Conservation (phyloP, 2,113 vertebrate species). For the Sapajus apella region DNA sequence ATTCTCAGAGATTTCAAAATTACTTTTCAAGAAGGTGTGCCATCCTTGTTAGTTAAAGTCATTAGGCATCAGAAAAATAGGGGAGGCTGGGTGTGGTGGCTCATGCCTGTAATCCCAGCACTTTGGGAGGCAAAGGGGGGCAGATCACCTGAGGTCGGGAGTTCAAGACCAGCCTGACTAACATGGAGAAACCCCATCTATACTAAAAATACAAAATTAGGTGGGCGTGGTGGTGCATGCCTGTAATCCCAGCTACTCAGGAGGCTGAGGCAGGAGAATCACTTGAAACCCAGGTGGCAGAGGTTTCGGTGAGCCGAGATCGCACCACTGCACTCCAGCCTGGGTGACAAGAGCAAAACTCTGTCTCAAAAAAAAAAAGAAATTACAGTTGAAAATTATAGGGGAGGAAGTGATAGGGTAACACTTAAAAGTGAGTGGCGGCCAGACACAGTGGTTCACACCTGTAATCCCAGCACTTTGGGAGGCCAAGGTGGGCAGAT, state of each 20-base stretch:
- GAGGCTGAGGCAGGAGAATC: not conserved
- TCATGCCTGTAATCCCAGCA: not conserved
- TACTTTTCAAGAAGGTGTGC: not conserved
- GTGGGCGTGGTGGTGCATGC: not conserved
- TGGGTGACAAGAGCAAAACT: not conserved
- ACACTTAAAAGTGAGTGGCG: too few relatives aligned
- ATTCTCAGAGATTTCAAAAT: conserved; percentile 38
- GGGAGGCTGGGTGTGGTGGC: not conserved
- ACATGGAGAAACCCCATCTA: not conserved
- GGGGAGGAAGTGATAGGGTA: too few relatives aligned
- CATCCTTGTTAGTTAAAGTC: conserved; percentile 1
- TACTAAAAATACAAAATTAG: not conserved
- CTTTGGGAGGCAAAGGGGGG: too few relatives aligned
- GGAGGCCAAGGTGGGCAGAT: too few relatives aligned
- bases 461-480: too few relatives aligned
- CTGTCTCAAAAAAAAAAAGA: not conserved
- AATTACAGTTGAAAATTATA: too few relatives aligned
- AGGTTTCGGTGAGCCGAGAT: not conserved
- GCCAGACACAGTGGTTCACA: too few relatives aligned
- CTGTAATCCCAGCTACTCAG: not conserved
- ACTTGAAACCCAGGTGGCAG: not conserved
- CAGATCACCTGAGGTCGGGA: not conserved
- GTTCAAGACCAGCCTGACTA: not conserved
- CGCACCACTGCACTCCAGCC: not conserved
- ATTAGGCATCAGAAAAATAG: not conserved